These are phyloP conservation scores for Oreochromis tanganicae DNA, from an alignment of 2,113 vertebrate species.

Conservation along the genomic window DNA sequence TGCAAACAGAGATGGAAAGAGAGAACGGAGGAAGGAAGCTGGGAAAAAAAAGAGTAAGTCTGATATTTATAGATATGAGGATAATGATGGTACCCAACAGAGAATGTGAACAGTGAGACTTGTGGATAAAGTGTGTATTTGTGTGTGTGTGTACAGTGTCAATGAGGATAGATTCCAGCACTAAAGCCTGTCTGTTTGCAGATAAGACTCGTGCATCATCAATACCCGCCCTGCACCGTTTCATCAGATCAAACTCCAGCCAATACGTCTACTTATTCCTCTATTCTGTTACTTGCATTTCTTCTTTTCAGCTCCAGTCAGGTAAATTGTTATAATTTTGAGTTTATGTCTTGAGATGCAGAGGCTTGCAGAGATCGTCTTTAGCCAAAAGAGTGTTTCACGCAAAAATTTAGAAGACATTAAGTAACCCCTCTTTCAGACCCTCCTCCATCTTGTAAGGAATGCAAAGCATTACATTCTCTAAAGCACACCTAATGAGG, in stretches of 20 bases:
- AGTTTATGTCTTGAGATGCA: slow-evolving; percentile 5
- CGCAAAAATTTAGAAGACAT: neutral
- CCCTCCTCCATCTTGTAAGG: neutral
- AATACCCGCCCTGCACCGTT: neutral
- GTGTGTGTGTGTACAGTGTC: neutral
- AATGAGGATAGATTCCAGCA: slow-evolving; percentile 10
- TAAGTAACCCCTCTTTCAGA: neutral
- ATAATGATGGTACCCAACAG: slow-evolving; percentile 47
- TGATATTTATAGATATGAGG: slow-evolving; percentile 66
- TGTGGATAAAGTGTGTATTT: slow-evolving; percentile 20
- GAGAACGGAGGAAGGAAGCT: neutral
- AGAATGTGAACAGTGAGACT: slow-evolving; percentile 25
- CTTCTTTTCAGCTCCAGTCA: neutral
- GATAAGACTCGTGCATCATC: slow-evolving; percentile 47
- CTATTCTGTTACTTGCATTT: neutral
- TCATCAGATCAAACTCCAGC: slow-evolving; percentile 15
- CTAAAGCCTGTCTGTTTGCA: slow-evolving; percentile 38
- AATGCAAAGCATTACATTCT: neutral
- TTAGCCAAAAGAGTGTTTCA: neutral
- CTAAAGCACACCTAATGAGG: neutral
- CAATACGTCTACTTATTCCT: neutral
- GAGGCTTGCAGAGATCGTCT: neutral
- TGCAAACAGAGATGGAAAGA: slow-evolving; percentile 39
- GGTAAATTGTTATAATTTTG: neutral
- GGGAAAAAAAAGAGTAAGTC: slow-evolving; percentile 4